phyloP scores from a whole-genome alignment of 2,113 vertebrate genomes.

The Chaenocephalus aceratus region DNA sequence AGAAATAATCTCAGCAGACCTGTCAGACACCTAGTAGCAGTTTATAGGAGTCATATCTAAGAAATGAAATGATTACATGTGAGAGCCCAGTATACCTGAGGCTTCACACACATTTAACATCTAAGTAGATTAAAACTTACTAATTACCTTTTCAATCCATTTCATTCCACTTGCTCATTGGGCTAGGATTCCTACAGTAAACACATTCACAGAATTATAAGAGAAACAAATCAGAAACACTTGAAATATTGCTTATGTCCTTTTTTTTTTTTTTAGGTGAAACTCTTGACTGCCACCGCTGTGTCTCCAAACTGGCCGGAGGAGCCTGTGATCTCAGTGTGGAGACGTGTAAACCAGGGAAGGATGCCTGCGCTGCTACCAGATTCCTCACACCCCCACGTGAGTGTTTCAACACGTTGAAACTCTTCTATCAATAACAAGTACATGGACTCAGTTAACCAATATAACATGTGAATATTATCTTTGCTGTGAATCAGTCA shows the following conservation, averaged over 20 bases:
- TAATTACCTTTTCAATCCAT: not conserved
- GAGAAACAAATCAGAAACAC: too few species aligned
- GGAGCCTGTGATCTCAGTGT: conserved; percentile 51
- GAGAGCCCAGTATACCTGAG: not conserved
- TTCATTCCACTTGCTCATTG: too few species aligned
- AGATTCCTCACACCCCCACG: conserved; percentile 72
- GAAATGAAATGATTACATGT: not conserved
- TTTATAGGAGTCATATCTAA: not conserved
- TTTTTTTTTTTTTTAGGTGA: conserved; percentile 56
- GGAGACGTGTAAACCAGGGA: conserved; percentile 69
- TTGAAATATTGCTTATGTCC: not conserved
- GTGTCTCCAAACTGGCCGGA: conserved; percentile 66
- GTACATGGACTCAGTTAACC: not conserved
- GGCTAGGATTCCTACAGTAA: not conserved
- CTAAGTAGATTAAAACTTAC: not conserved
- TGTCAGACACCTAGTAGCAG: not conserved
- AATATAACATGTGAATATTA: not conserved
- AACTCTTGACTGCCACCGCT: conserved; percentile 74
- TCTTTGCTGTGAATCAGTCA: not conserved
- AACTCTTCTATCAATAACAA: not conserved
- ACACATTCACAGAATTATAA: not conserved
- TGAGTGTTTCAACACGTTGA: conserved; percentile 49
- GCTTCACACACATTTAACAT: not conserved
- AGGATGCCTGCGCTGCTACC: conserved; percentile 71
- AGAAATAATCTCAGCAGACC: not conserved